A percentile compares a stretch with the other conserved stretches of the same genome.
Evolutionary conservation across 2,888 invertebrate genomes (phyloP).

Genomic region (Hecatera dysodea): DNA sequence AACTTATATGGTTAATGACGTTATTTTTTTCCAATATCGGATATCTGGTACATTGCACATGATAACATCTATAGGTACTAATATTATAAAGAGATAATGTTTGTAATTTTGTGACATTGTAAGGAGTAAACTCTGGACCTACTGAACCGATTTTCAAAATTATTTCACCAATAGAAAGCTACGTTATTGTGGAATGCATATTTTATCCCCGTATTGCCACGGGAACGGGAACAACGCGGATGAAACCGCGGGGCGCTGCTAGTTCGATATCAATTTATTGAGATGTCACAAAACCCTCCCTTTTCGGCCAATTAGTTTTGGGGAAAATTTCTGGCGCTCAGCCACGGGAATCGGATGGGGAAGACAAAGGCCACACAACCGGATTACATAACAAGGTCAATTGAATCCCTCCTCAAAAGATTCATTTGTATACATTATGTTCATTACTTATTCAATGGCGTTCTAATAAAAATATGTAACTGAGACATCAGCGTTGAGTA

Average conservation of each 20-base stretch:
- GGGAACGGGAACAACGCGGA: no score
- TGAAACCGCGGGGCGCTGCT: no score
- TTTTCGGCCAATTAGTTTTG: conserved; percentile 26
- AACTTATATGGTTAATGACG: background rate
- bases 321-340: conserved; percentile 38
- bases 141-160: no score
- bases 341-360: conserved; percentile 18
- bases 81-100: no score
- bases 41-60: background rate
- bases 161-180: no score
- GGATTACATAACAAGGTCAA: conserved; percentile 39
- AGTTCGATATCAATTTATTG: conserved; percentile 10
- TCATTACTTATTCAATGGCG: conserved; percentile 41
- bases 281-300: background rate
- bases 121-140: no score
- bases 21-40: background rate
- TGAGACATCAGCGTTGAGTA: conserved; percentile 4
- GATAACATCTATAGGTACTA: background rate
- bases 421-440: conserved; percentile 32
- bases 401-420: conserved; percentile 30
- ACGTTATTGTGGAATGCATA: no score
- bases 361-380: conserved; percentile 21
- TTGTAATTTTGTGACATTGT: no score
- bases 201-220: no score
- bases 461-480: conserved; percentile 46